Conservation (phyloP, 2,113 vertebrate genomes). For the Podiceps cristatus region DNA sequence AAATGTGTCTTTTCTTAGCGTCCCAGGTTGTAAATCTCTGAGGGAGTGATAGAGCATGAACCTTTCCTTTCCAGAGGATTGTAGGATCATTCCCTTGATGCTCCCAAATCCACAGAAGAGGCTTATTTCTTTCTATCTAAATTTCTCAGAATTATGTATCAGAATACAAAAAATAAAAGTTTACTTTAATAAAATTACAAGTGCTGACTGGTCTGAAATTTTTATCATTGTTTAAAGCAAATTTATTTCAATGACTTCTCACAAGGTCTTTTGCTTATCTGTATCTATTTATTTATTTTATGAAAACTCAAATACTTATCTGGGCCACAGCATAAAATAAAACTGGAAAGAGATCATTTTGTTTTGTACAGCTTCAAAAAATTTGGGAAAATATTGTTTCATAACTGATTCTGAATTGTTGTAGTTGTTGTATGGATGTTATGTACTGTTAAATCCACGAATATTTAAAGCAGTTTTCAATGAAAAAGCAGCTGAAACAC, state of each 20-base stretch:
- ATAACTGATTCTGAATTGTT: not conserved
- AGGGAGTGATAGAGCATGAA: not conserved
- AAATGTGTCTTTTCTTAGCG: not conserved
- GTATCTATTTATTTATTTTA: not conserved
- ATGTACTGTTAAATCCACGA: not conserved
- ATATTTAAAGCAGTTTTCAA: not conserved
- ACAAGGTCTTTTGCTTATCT: not conserved
- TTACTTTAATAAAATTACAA: not conserved
- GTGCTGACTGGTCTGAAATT: not conserved
- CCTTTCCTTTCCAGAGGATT: not conserved
- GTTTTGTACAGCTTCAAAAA: not conserved
- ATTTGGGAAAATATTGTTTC: not conserved
- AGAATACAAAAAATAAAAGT: not conserved
- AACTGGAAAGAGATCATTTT: not conserved
- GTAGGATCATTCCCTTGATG: not conserved
- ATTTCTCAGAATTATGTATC: not conserved
- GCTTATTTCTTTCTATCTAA: not conserved
- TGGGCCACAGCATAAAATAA: not conserved
- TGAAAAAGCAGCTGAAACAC: not conserved
- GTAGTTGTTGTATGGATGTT: not conserved
- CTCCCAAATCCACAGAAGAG: not conserved
- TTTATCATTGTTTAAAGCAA: not conserved
- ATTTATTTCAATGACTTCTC: not conserved
- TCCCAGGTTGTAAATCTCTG: not conserved
- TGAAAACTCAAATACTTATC: not conserved